A percentile compares a stretch with the other conserved stretches of the same genome.
Evolutionary conservation across 1,140 invertebrate genomes (phyloP).

Genomic region (Rhopalosiphum maidis): DNA sequence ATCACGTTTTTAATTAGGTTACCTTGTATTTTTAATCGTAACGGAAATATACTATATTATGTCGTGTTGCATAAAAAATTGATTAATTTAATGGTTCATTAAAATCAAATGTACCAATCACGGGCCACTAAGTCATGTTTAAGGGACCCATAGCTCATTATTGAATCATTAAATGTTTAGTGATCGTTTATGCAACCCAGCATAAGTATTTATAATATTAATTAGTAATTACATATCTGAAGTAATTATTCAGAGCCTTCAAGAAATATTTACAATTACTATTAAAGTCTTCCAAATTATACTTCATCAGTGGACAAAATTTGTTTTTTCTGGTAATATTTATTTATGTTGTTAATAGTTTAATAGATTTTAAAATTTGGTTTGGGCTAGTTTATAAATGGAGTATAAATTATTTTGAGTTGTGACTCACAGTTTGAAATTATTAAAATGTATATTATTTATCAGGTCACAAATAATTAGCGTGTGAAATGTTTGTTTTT

Average conservation of each 20-base stretch:
- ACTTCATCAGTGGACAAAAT: background rate
- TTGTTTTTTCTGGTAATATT: background rate
- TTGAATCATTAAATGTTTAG: background rate
- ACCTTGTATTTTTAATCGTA: background rate
- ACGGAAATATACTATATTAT: background rate
- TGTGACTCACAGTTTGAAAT: background rate
- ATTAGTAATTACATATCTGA: background rate
- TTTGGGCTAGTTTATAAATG: background rate
- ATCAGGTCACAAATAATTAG: background rate
- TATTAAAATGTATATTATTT: background rate
- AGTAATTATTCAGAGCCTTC: background rate
- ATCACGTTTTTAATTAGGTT: background rate
- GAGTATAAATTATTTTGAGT: background rate
- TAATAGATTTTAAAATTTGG: background rate
- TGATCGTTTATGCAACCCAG: background rate
- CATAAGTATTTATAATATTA: background rate
- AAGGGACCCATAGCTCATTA: background rate
- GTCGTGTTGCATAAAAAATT: background rate
- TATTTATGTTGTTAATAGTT: background rate
- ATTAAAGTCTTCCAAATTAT: background rate
- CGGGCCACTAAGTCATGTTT: background rate
- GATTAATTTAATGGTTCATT: slow-evolving; percentile 9
- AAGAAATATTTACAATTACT: background rate
- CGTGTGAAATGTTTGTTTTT: background rate
- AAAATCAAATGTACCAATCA: background rate